Evolutionary conservation across 2,113 vertebrate species (phyloP).

Genomic region (Notarius quadriscutis): DNA sequence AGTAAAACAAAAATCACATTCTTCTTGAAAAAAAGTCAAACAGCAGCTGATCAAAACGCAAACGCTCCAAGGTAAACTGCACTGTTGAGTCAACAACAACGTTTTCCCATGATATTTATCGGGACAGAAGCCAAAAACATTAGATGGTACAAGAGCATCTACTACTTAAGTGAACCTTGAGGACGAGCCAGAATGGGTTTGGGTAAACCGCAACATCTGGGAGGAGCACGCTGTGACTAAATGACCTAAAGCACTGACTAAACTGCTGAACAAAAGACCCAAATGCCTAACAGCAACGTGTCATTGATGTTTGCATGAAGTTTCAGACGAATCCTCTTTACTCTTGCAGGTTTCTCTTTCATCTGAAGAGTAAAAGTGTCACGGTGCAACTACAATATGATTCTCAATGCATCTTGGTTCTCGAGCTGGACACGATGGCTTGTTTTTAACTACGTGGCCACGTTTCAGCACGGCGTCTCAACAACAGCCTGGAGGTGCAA

Average conservation of each 20-base stretch:
- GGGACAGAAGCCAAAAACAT: constrained; percentile 44
- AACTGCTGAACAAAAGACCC: constrained; percentile 53
- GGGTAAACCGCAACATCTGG: constrained; percentile 1
- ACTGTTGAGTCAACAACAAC: constrained; percentile 40
- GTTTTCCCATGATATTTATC: constrained; percentile 58
- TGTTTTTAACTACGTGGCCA: not conserved
- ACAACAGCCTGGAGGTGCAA: not conserved
- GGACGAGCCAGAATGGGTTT: not conserved
- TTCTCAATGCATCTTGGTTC: not conserved
- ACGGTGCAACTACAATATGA: not conserved
- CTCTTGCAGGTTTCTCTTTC: constrained; percentile 30
- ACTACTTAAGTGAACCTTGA: constrained; percentile 4
- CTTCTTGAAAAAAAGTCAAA: constrained; percentile 34
- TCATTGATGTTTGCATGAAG: constrained; percentile 55
- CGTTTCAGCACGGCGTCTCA: not conserved
- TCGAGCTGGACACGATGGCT: not conserved
- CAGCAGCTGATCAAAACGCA: not conserved
- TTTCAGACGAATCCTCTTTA: constrained; percentile 39
- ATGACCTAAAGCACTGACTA: not conserved
- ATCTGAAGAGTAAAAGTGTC: not conserved
- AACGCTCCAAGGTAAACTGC: constrained; percentile 32
- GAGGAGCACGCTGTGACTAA: not conserved
- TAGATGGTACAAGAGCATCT: constrained; percentile 13
- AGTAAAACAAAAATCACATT: constrained; percentile 34
- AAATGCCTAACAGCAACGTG: constrained; percentile 49